phyloP scores from a whole-genome alignment of 2,113 vertebrate genomes.

The Eulacestoma nigropectus region DNA sequence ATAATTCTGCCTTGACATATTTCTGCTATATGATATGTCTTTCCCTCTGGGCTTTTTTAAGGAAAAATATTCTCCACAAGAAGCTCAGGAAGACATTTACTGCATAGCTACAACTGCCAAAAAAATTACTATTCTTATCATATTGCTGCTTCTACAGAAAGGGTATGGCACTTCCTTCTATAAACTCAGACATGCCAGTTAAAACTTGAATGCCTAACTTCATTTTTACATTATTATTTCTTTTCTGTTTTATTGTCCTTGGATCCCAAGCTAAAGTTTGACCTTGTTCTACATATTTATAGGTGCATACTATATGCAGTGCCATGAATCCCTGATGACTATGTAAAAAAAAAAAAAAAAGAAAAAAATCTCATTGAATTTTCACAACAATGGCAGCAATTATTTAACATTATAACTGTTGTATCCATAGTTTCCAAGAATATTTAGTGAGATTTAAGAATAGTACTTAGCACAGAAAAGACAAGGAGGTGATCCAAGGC shows the following conservation, averaged over 20 bases:
- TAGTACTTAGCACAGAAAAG: background rate
- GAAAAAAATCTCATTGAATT: background rate
- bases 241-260: background rate
- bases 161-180: background rate
- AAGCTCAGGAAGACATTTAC: conserved; percentile 25
- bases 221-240: background rate
- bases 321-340: background rate
- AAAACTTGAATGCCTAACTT: background rate
- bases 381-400: background rate
- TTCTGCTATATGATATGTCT: background rate
- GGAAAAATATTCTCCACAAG: conserved; percentile 13
- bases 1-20: conserved; percentile 2
- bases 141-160: background rate
- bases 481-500: background rate
- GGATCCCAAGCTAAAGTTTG: background rate
- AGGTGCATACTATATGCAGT: background rate
- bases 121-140: conserved; percentile 27
- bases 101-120: background rate
- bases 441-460: background rate
- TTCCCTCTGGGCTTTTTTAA: conserved; percentile 20
- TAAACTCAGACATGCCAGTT: background rate
- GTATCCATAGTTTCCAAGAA: background rate
- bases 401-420: background rate
- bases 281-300: background rate
- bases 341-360: background rate